Percentiles rank a stretch among this genome's conserved stretches.
Conservation (phyloP, 2,888 invertebrate genomes). For the Eucera pruinosa region DNA sequence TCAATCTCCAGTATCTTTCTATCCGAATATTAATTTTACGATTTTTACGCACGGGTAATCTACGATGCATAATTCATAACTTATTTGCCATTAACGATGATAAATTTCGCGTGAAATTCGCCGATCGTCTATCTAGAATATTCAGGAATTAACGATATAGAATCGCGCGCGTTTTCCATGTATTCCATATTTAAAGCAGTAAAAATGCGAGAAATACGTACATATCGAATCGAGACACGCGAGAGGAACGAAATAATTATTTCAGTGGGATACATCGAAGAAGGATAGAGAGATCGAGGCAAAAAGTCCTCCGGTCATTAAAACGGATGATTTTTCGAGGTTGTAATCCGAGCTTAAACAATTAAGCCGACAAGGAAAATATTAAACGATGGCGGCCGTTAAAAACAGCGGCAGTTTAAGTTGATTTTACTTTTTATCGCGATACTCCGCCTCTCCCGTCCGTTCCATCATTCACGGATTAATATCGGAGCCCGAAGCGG, state of each 20-base stretch:
- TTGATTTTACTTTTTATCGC: slow-evolving; percentile 56
- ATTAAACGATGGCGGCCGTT: slow-evolving; percentile 47
- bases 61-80: neutral
- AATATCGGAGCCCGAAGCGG: slow-evolving; percentile 44
- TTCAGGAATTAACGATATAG: neutral
- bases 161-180: neutral
- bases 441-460: neutral
- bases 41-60: neutral
- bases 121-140: neutral
- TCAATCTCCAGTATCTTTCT: too few species aligned
- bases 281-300: neutral
- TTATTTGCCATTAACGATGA: neutral
- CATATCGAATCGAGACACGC: neutral
- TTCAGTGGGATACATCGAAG: neutral
- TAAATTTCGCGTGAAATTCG: too few species aligned
- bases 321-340: slow-evolving; percentile 33
- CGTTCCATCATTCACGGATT: slow-evolving; percentile 57
- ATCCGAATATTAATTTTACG: neutral
- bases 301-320: slow-evolving; percentile 2
- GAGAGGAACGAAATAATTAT: slow-evolving; percentile 8
- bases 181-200: neutral
- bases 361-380: slow-evolving; percentile 47
- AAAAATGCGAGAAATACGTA: neutral
- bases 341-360: slow-evolving; percentile 32
- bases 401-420: slow-evolving; percentile 40